These are phyloP conservation scores for Caenorhabditis brenneri DNA, from an alignment of 1,140 invertebrate species.

Conservation along the genomic window DNA sequence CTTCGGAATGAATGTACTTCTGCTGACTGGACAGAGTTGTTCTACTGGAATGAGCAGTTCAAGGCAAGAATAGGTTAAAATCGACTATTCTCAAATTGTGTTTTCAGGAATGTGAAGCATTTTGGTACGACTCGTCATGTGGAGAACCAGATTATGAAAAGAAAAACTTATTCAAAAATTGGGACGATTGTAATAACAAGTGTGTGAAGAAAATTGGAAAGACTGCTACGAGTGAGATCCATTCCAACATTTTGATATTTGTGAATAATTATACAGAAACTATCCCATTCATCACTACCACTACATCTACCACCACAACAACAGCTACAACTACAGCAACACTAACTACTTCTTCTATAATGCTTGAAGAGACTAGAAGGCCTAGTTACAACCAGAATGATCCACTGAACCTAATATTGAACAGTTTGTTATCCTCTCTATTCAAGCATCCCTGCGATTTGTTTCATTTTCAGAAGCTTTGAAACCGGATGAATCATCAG, in stretches of 20 bases:
- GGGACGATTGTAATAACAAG: constrained; percentile 21
- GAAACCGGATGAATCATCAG: constrained; percentile 19
- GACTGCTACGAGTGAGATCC: background rate
- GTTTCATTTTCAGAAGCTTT: background rate
- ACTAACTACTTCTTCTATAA: background rate
- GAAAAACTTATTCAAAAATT: constrained; percentile 24
- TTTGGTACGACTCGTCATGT: constrained; percentile 36
- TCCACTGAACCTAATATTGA: constrained; percentile 3
- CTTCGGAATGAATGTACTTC: constrained; percentile 21
- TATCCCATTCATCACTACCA: background rate
- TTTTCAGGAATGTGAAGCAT: constrained; percentile 40
- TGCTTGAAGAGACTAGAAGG: background rate
- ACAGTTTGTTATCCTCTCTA: background rate
- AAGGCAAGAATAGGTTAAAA: background rate
- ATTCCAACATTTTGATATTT: background rate
- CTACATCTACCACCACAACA: background rate
- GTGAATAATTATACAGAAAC: background rate
- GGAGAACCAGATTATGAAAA: constrained; percentile 1
- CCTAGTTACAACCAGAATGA: background rate
- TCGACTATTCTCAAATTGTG: background rate
- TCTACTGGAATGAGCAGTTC: constrained; percentile 14
- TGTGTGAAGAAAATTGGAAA: background rate
- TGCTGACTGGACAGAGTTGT: constrained; percentile 18
- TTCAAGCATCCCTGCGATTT: too few species aligned
- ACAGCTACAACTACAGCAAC: background rate